Evolutionary conservation across 2,113 vertebrate genomes (phyloP).

Genomic region (Antigone vipio): DNA sequence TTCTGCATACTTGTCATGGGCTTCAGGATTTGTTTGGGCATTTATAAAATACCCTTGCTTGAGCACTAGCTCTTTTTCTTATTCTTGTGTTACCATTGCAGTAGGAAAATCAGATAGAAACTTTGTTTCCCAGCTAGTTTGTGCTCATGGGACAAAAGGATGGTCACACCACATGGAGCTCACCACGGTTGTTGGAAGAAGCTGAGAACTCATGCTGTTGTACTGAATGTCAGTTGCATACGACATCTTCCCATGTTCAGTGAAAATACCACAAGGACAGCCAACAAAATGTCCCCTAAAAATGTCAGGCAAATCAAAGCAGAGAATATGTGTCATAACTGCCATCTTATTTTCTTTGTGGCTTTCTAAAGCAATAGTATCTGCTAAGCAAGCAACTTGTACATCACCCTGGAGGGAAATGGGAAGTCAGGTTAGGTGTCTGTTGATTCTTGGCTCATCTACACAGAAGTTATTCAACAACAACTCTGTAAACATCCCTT

Average conservation of each 20-base stretch:
- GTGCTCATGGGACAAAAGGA: neutral
- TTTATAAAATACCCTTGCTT: neutral
- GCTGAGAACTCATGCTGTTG: neutral
- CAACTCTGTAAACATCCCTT: neutral
- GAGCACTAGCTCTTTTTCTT: neutral
- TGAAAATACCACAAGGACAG: neutral
- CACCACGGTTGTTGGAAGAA: neutral
- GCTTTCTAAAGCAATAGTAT: neutral
- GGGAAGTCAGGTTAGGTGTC: neutral
- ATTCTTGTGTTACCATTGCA: neutral
- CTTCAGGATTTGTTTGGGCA: neutral
- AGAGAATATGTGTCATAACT: neutral
- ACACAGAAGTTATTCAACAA: neutral
- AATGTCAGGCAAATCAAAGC: slow-evolving; percentile 21
- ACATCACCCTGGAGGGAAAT: neutral
- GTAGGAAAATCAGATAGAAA: neutral
- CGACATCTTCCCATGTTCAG: neutral
- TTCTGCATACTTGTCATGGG: neutral
- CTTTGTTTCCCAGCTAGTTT: neutral
- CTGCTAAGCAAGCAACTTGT: neutral
- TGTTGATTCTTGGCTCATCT: neutral
- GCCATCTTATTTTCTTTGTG: neutral
- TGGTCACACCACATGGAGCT: neutral
- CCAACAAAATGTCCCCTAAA: slow-evolving; percentile 16
- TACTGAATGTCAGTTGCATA: neutral